Base-by-base conservation (phyloP, 2,797 vertebrate species). In the Enteromius fasciolatus region DNA sequence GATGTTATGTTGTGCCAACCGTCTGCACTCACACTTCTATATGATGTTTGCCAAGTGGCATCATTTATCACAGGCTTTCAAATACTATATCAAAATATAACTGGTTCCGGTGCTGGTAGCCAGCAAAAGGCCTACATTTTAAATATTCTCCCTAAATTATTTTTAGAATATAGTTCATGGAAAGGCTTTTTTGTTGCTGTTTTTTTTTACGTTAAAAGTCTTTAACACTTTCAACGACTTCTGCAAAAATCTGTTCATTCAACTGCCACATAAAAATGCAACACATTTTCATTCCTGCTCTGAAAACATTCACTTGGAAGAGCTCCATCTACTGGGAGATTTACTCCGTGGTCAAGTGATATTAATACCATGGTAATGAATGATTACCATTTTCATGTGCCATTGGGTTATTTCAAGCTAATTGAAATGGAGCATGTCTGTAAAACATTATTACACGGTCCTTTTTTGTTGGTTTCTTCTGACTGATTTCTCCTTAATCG, bases 271-370 rank as follows among this genome's bases (percentile, higher is more conserved):
- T n/a, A 31, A 18, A 72, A 23, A 52, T 59, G 17, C 44, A 64
- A 25, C 6, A 20, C 39, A 1, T 48, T 28, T 57, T 46, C 41
- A 50, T 15, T 46, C 61, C 14, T 61, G 6, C 20, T 15, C 18
- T 57, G 25, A 14, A 10, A 1, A 23, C 15, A 31, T n/a, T 79
- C 41, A 76, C 36, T 75, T 36, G 6, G 36, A 76, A 33, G 63
- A 80, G 80, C 76, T 25, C 84, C 84, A 82, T 80, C 84, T 85
- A 64, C 69, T 76, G 84, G 76, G 11, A 68, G 11, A 44, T 61
- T 4, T 11, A n/a, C 67, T 25, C 4, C 7, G 8, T 25, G 20
- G 11, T 33, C n/a, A 14, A 41, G 23, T 17, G 39, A 76, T 20
- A 28, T 31, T 18, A 41, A 41, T 2, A 31, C 25, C 23, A 59